Percentiles rank a stretch among this genome's conserved stretches.
Conservation (phyloP, 2,113 vertebrate species). For the Hydropotes inermis region DNA sequence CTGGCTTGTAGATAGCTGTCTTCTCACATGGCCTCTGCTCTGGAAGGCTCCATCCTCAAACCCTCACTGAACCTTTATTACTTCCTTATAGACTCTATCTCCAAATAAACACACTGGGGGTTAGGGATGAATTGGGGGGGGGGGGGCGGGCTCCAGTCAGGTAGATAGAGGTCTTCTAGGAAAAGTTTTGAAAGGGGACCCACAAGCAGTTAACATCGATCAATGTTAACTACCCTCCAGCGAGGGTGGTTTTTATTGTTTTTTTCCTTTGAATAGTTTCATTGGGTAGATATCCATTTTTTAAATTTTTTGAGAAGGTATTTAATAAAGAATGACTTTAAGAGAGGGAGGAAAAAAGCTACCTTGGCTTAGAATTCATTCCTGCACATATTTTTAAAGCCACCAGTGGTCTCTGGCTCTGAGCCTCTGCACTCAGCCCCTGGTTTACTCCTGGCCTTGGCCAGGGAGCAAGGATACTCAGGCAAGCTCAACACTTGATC, state of each 20-base stretch:
- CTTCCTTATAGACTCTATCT: background rate
- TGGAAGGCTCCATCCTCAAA: background rate
- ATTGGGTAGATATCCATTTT: background rate
- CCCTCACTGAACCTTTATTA: background rate
- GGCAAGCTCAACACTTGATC: background rate
- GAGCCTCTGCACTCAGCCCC: background rate
- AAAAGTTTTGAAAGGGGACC: background rate
- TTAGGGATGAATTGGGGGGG: background rate
- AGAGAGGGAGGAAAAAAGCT: background rate
- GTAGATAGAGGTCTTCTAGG: too few relatives aligned
- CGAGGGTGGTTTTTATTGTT: background rate
- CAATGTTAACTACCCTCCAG: too few relatives aligned
- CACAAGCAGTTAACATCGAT: background rate
- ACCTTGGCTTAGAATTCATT: background rate
- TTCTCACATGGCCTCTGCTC: background rate
- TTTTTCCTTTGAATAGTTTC: background rate
- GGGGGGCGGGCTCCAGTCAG: too few relatives aligned
- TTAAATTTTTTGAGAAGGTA: background rate
- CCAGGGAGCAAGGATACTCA: background rate
- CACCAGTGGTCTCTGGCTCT: background rate
- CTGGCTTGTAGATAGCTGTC: background rate
- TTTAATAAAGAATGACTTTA: background rate
- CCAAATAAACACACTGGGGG: background rate
- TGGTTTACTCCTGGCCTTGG: background rate
- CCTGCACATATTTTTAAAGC: background rate